Conservation (phyloP, 2,888 invertebrate species). For the Trilocha varians region DNA sequence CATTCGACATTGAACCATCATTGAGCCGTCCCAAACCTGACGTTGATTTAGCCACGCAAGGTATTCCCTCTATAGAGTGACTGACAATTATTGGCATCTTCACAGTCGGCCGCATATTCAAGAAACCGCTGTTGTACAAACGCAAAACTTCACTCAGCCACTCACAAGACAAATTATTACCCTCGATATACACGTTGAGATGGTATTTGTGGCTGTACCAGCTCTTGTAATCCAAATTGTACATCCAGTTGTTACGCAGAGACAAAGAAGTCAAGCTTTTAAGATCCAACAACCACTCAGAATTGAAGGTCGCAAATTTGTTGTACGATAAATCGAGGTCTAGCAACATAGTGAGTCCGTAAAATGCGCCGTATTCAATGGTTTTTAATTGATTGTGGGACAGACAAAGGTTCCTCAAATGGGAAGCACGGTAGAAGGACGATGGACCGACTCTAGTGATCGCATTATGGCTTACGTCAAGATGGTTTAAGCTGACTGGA, state of each 20-base stretch:
- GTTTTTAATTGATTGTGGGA: conserved; percentile 33
- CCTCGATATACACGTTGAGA: conserved; percentile 44
- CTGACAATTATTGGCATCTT: conserved; percentile 16
- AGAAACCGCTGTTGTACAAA: conserved; percentile 47
- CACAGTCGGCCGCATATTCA: conserved; percentile 42
- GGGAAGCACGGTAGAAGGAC: conserved; percentile 30
- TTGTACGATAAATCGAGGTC: conserved; percentile 40
- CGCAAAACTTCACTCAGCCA: conserved; percentile 45
- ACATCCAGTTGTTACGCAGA: conserved; percentile 38
- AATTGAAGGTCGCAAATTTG: conserved; percentile 35
- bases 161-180: conserved; percentile 46
- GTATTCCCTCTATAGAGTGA: conserved; percentile 47
- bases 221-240: conserved; percentile 31
- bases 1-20: conserved; percentile 16
- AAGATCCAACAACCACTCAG: conserved; percentile 45
- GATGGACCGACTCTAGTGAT: conserved; percentile 42
- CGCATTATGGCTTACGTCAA: conserved; percentile 43
- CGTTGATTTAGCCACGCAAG: conserved; percentile 29
- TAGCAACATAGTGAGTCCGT: conserved; percentile 30
- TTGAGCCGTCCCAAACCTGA: background rate
- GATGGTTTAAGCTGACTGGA: conserved; percentile 28
- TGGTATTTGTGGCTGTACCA: conserved; percentile 44
- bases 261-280: conserved; percentile 37
- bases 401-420: conserved; percentile 39
- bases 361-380: conserved; percentile 47